A percentile compares a stretch with the other conserved stretches of the same genome.
Conservation (phyloP, 2,888 invertebrate genomes). For the Diabrotica balteata region DNA sequence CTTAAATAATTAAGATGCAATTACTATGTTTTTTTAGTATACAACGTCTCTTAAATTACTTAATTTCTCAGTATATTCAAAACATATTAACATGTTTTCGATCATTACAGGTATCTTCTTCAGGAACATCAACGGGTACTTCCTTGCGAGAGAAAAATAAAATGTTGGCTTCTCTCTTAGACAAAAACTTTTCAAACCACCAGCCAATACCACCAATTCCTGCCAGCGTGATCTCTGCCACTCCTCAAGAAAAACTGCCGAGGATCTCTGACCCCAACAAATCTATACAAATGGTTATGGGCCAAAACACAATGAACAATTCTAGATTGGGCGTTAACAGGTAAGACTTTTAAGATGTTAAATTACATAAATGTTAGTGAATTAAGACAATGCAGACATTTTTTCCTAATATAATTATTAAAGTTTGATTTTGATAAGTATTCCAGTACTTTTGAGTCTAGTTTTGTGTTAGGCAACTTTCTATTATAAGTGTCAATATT, state of each 20-base stretch:
- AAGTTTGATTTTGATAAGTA: too few species aligned
- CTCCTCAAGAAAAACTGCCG: slow-evolving; percentile 75
- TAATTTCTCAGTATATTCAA: too few species aligned
- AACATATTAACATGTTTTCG: too few species aligned
- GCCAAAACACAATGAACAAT: slow-evolving; percentile 42
- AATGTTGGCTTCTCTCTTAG: slow-evolving; percentile 83
- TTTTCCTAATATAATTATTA: too few species aligned
- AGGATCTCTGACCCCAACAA: slow-evolving; percentile 54
- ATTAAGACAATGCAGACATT: too few species aligned
- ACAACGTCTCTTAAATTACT: too few species aligned
- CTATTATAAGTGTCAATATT: too few species aligned
- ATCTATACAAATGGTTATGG: slow-evolving; percentile 44
- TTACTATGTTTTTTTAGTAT: too few species aligned
- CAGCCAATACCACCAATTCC: slow-evolving; percentile 73
- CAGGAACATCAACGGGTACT: slow-evolving; percentile 60
- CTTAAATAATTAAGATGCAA: too few species aligned
- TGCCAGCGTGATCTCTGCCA: slow-evolving; percentile 69
- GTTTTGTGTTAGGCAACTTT: too few species aligned
- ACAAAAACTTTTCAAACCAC: slow-evolving; percentile 70
- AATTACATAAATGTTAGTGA: too few species aligned
- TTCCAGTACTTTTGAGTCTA: too few species aligned
- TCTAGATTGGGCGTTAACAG: slow-evolving; percentile 26
- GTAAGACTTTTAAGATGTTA: slow-evolving; percentile 1
- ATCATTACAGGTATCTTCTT: slow-evolving; percentile 54
- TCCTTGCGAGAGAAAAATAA: slow-evolving; percentile 83